These are phyloP conservation scores for Cephalopholis sonnerati DNA, from an alignment of 2,113 vertebrate species.

Conservation along the genomic window DNA sequence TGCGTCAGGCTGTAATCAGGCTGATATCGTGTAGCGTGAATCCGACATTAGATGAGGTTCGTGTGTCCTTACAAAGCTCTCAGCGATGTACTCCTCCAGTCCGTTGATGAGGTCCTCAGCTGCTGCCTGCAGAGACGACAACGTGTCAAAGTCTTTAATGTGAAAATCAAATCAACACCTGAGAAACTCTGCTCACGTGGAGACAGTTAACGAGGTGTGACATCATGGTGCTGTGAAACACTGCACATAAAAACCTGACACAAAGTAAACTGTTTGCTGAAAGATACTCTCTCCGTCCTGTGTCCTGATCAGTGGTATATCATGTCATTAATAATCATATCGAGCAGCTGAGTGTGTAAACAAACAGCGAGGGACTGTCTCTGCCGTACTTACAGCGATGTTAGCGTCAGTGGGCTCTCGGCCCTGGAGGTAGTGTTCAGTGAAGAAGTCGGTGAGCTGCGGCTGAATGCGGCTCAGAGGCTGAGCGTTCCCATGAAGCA, in stretches of 20 bases:
- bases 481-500: constrained; percentile 90
- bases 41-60: not conserved
- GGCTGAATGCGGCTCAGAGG: constrained; percentile 89
- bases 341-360: too few relatives aligned
- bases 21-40: too few relatives aligned
- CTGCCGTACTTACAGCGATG: constrained; percentile 72
- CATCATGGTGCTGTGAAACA: not conserved
- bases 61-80: constrained; percentile 88
- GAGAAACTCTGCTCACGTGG: not conserved
- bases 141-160: too few relatives aligned
- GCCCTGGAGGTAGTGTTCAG: constrained; percentile 87
- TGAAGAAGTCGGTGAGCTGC: constrained; percentile 88
- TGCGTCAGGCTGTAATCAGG: too few relatives aligned
- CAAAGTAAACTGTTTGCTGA: not conserved
- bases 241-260: not conserved
- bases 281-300: not conserved
- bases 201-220: not conserved
- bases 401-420: constrained; percentile 86
- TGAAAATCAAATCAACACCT: too few relatives aligned
- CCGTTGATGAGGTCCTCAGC: constrained; percentile 86
- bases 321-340: too few relatives aligned
- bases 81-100: constrained; percentile 88
- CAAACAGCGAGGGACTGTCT: not conserved
- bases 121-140: constrained; percentile 73
- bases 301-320: not conserved